Evolutionary conservation across 2,113 vertebrate species (phyloP), one percentile per base, ranked within the genome.

Genomic region (Seriola aureovittata): DNA sequence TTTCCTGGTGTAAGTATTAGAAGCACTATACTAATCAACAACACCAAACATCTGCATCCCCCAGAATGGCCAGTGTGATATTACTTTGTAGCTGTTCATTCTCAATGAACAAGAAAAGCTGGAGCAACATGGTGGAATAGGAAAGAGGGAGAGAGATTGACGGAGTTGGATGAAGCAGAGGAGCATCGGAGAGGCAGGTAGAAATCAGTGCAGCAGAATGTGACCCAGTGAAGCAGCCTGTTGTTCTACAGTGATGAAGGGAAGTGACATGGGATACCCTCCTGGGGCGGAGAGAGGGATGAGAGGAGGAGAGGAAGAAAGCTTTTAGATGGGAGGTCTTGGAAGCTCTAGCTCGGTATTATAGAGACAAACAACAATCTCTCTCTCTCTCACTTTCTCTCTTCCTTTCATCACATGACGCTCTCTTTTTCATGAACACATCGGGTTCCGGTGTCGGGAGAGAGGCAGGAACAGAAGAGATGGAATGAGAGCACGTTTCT

Each of bases 211-310:
- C 60, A 42, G 80, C 11, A 34, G 60, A 71, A 75, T 75, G 71
- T 60, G 38, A 68, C 17, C 59, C 25, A 38, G 48, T 71, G 75
- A 87, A 88, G 71, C 77, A 46, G 46, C 54, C 40, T 64, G 69
- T 80, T 87, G 87, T 87, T 89, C 63, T 54, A 58, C 13, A 19
- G 58, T 1, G 67, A 83, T 69, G 71, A 42, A 76, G 73, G 19
- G 73, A 85, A 38, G 21, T 32, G 84, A 89, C 87, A 91, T 44
- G 25, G 71, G 85, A 88, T 92, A 92, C 84, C 84, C 82, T 80
- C 80, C 38, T 32, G 36, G 70, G 88, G 71, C 16, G 4, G 55
- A 69, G 48, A 48, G 50, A 63, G 63, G 69, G 65, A 78, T 14
- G 69, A 54, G 60, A 81, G 64, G 64, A 70, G 32, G 50, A 72